These are phyloP conservation scores for Mus minutoides DNA, from an alignment of 2,797 vertebrate genomes.

Conservation along the genomic window DNA sequence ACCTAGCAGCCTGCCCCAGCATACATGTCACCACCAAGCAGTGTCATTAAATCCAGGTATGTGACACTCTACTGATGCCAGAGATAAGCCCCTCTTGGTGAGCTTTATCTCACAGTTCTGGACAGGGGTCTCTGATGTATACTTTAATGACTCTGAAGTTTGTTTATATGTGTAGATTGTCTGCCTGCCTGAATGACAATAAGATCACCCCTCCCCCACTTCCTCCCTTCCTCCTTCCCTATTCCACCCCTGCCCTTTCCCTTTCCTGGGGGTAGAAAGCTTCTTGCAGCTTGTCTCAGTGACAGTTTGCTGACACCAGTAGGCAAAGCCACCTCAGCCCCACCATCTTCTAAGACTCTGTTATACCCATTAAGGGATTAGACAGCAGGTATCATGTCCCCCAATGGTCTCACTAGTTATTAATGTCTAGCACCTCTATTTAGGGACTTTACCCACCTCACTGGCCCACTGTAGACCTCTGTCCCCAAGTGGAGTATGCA, in stretches of 20 bases:
- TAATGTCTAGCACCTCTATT: background rate
- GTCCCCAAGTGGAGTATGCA: accelerated
- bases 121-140: slow-evolving; percentile 60
- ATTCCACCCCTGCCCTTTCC: background rate
- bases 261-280: background rate
- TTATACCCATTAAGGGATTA: background rate
- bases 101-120: slow-evolving; percentile 64
- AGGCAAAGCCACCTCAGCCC: background rate
- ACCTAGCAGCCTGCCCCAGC: background rate
- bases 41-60: slow-evolving; percentile 39
- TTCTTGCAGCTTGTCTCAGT: background rate
- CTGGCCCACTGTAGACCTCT: background rate
- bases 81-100: slow-evolving; percentile 52
- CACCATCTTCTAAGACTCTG: background rate
- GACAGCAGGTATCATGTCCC: background rate
- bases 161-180: slow-evolving; percentile 83
- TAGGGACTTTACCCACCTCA: background rate
- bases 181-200: slow-evolving; percentile 82
- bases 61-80: slow-evolving; percentile 59
- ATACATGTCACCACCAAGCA: background rate
- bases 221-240: background rate
- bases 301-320: background rate
- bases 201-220: slow-evolving; percentile 53
- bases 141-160: slow-evolving; percentile 85
- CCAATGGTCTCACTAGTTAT: background rate